Evolutionary conservation across 2,113 vertebrate genomes (phyloP), one percentile per base, ranked within the genome.

Genomic region (Macquaria ambigua): DNA sequence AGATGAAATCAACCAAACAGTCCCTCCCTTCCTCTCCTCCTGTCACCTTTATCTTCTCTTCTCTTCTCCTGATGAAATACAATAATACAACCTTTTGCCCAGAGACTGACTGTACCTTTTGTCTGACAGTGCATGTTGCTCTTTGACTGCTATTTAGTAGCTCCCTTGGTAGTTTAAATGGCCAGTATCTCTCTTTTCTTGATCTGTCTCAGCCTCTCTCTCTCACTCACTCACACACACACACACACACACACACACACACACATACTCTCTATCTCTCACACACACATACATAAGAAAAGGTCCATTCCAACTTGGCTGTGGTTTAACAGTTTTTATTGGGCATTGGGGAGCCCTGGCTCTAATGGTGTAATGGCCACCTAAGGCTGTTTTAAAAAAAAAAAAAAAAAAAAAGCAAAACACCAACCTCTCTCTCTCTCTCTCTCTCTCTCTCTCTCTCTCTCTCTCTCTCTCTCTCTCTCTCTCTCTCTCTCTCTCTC

Each of bases 311-410:
- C 81, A 74, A 79, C 68, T 84, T 75, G 77, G 84, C 87, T 82
- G 67, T 83, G 79, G 73, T 91, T 89, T 50, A 77, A 79, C 55
- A 34, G 28, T 72, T 83, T 87, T 86, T 89, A 89, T 83, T 83
- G 81, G 86, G 48, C 76, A 72, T 23, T 11, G 20, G 87, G 79
- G 68, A 81, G 69, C 46, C 37, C 20, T 82, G 83, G 14, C 89
- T 79, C 67, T 76, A 77, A 85, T 58, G 83, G 62, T 39, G 48
- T 76, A 82, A 89, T 85, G 50, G 56, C 68, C 74, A 88, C 63
- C 79, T 58, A 55, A 87, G 79, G 81, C 71, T 74, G 80, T 34
- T 89, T 90, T 67, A 74, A 88, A 74, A n/a, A n/a, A n/a, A n/a
- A n/a, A n/a, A n/a, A n/a, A n/a, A n/a, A n/a, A n/a, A n/a, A n/a